These are phyloP conservation scores for Podabrus alpinus DNA, from an alignment of 2,888 invertebrate genomes.

Conservation along the genomic window DNA sequence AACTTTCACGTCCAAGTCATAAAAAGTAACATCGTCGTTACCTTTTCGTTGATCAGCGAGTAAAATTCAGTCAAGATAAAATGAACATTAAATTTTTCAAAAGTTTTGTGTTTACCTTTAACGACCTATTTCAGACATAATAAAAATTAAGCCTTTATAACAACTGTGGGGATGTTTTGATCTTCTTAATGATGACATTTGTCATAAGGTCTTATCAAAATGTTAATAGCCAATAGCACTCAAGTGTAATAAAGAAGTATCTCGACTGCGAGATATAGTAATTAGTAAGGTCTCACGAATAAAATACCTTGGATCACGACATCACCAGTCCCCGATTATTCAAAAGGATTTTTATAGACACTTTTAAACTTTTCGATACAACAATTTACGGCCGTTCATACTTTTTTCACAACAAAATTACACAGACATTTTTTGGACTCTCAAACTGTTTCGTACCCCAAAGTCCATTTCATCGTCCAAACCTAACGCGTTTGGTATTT, in stretches of 20 bases:
- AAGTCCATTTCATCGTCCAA: no score
- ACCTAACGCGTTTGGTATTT: no score
- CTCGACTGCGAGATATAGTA: slow-evolving; percentile 29
- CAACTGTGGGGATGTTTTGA: slow-evolving; percentile 9
- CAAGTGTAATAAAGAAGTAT: slow-evolving; percentile 34
- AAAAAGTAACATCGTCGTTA: not conserved
- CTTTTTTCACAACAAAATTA: not conserved
- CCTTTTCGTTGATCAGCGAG: not conserved
- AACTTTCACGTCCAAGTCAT: not conserved
- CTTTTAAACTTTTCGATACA: not conserved
- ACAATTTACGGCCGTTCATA: not conserved
- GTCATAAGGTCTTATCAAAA: slow-evolving; percentile 31
- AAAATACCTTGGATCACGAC: not conserved
- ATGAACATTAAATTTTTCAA: not conserved
- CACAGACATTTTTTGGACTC: no score
- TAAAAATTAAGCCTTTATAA: not conserved
- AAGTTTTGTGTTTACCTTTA: not conserved
- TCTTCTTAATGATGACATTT: slow-evolving; percentile 29
- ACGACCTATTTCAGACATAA: not conserved
- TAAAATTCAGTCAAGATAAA: not conserved
- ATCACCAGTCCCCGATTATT: not conserved
- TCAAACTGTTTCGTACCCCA: no score
- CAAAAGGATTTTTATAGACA: not conserved
- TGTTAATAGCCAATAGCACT: slow-evolving; percentile 29
- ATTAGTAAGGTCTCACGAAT: slow-evolving; percentile 32